Evolutionary conservation across 2,797 vertebrate genomes (phyloP), one percentile per base, ranked within the genome.

Genomic region (Enteromius afrohamiltoni): DNA sequence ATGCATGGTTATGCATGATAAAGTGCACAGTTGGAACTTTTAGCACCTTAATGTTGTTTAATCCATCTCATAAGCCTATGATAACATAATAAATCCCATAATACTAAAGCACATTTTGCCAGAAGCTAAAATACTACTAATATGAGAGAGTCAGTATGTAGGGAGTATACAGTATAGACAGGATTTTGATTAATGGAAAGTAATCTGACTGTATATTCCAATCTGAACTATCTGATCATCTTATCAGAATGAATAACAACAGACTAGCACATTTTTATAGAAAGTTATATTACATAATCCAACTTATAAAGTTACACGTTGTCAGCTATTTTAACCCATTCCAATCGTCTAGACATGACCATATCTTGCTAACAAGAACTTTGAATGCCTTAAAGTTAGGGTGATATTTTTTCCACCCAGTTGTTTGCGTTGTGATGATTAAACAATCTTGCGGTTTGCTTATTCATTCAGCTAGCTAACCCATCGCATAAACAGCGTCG

Each of bases 361-460:
- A 74, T 29, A 53, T 65, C n/a, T 4, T 16, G 14, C 45, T 19
- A 75, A 37, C 16, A 40, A 75, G 13, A 16, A 2, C 31, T 51
- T 51, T 34, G 2, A 47, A 7, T 23, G 9, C 2, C 3, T 49
- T 3, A 26, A 64, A 62, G 51, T 3, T 11, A 51, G 4, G 1
- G 9, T 26, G 21, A 34, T 5, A 3, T 45, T 45, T 9, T 29
- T 49, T 49, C 21, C 60, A 76, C 14, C 16, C 11, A 65, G 19
- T 51, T 77, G 51, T 77, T 77, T 67, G 8, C 14, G 11, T 34
- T 83, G 29, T 11, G 29, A 37, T 40, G 62, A 37, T 68, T 78
- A 31, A 49, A 40, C 53, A 80, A 53, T 45, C 5, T 62, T 83
- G 70, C 51, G 77, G 70, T 86, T 80, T 86, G 60, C 77, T 77